A percentile compares a stretch with the other conserved stretches of the same genome.
Conservation (phyloP, 2,797 vertebrate species). For the Erpetoichthys calabaricus region DNA sequence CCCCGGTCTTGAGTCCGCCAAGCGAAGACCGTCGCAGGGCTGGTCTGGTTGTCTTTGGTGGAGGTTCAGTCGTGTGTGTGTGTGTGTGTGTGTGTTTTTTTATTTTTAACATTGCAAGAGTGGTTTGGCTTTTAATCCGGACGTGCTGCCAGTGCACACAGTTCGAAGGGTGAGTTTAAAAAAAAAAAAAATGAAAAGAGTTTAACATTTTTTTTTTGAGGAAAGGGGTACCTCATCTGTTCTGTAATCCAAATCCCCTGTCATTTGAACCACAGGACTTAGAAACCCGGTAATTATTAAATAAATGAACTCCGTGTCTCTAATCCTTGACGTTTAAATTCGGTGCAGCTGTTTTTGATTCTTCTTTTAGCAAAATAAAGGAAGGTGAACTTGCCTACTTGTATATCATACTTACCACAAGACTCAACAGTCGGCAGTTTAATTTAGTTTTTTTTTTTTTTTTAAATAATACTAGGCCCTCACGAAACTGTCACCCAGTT, state of each 20-base stretch:
- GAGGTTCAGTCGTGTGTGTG: no score
- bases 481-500: not conserved
- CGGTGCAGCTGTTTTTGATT: conserved; percentile 28
- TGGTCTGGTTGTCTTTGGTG: no score
- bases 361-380: conserved; percentile 21
- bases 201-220: no score
- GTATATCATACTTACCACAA: not conserved
- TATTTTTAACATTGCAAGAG: no score
- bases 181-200: no score
- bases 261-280: conserved; percentile 32
- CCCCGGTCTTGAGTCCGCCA: no score
- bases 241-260: conserved; percentile 25
- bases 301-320: conserved; percentile 15
- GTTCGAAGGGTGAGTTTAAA: no score
- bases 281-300: conserved; percentile 24
- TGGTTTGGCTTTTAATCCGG: no score
- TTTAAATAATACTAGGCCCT: conserved; percentile 5
- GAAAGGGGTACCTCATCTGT: no score
- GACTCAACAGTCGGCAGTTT: not conserved
- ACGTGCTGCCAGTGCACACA: no score
- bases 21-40: no score
- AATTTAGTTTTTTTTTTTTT: conserved; percentile 1
- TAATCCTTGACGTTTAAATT: conserved; percentile 23
- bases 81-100: no score
- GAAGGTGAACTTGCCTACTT: conserved; percentile 23